phyloP scores from a whole-genome alignment of 2,888 invertebrate genomes.

The Alcis repandata region DNA sequence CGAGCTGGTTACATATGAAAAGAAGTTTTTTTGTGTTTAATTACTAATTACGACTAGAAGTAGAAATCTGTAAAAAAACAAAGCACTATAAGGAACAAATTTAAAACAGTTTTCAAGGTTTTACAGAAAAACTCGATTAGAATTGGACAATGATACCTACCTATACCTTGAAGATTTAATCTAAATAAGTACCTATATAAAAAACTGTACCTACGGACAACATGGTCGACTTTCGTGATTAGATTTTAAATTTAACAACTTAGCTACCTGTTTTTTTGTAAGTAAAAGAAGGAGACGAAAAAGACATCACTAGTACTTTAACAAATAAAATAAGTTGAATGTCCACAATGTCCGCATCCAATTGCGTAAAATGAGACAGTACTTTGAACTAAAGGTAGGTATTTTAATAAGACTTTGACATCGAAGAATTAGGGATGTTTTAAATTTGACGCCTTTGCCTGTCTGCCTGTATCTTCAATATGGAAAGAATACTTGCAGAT shows the following conservation, averaged over 20 bases:
- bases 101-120: slow-evolving; percentile 22
- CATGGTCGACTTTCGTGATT: not conserved
- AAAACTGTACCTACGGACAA: not conserved
- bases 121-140: slow-evolving; percentile 17
- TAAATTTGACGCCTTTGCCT: not conserved
- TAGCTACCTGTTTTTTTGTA: not conserved
- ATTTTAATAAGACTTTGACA: not conserved
- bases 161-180: slow-evolving; percentile 11
- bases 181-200: not conserved
- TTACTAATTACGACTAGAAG: slow-evolving; percentile 9
- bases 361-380: not conserved
- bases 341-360: not conserved
- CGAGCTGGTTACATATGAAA: not conserved
- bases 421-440: not conserved
- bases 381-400: not conserved
- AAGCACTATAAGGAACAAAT: slow-evolving; percentile 20
- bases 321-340: not conserved
- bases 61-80: slow-evolving; percentile 13
- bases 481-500: no score
- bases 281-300: not conserved
- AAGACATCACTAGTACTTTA: not conserved
- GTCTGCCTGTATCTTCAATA: no score
- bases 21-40: not conserved
- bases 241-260: not conserved
- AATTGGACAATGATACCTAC: slow-evolving; percentile 13